Conservation (phyloP, 2,797 vertebrate genomes). For the Staurois parvus region DNA sequence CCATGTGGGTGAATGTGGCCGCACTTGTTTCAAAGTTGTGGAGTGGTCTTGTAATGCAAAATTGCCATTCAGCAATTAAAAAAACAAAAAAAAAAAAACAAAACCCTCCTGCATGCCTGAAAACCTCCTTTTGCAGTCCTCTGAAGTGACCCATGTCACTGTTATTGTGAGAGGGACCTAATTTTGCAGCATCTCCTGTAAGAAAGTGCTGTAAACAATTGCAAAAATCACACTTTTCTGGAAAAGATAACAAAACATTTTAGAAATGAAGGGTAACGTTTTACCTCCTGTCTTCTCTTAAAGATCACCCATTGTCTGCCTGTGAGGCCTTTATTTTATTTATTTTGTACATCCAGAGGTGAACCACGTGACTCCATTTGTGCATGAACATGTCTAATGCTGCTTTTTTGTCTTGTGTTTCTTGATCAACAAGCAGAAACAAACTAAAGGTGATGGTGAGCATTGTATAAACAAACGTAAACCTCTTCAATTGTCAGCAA, state of each 20-base stretch:
- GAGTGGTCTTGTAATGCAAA: too few relatives aligned
- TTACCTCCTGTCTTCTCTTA: background rate
- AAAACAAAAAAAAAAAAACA: too few relatives aligned
- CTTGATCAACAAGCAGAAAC: background rate
- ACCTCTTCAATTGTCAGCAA: background rate
- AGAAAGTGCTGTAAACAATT: background rate
- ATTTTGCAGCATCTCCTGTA: background rate
- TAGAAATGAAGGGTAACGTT: background rate
- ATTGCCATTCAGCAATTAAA: too few relatives aligned
- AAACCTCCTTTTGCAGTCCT: too few relatives aligned
- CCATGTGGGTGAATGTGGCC: too few relatives aligned
- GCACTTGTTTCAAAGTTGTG: too few relatives aligned
- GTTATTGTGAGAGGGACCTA: background rate
- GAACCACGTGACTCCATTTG: conserved; percentile 1
- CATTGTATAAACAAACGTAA: background rate
- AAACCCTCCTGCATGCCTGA: too few relatives aligned
- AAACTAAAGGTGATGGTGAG: conserved; percentile 4
- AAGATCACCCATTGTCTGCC: background rate
- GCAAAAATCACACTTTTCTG: background rate
- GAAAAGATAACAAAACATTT: background rate
- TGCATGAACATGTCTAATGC: background rate
- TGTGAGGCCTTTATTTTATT: background rate
- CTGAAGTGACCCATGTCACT: too few relatives aligned
- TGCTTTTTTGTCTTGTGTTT: background rate
- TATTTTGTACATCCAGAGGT: background rate